A percentile compares a stretch with the other conserved stretches of the same genome.
phyloP scores from a whole-genome alignment of 2,888 invertebrate species.

The Drosophila kokeensis region DNA sequence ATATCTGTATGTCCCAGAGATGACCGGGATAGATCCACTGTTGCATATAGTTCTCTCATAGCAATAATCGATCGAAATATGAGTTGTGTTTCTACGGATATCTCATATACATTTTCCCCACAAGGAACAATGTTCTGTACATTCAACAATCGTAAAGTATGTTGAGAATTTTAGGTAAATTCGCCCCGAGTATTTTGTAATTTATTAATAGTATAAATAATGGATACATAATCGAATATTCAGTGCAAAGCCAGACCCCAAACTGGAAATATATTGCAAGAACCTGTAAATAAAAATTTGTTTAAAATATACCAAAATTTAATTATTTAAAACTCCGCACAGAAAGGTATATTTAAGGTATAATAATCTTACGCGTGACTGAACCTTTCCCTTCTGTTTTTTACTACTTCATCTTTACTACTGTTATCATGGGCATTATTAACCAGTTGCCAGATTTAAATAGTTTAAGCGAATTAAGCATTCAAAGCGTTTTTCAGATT shows the following conservation, averaged over 20 bases:
- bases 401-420: slow-evolving; percentile 13
- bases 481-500: slow-evolving; percentile 32
- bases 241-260: neutral
- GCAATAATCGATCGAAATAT: neutral
- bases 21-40: neutral
- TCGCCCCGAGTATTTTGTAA: neutral
- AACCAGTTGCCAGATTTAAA: slow-evolving; percentile 23
- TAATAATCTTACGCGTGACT: neutral
- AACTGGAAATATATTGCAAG: neutral
- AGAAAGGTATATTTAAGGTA: neutral
- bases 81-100: neutral
- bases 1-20: neutral
- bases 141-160: neutral
- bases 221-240: neutral
- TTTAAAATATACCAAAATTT: neutral
- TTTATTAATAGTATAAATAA: no score
- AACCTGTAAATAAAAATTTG: neutral
- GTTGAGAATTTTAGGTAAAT: neutral
- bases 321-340: neutral
- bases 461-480: slow-evolving; percentile 40
- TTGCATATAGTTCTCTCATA: neutral
- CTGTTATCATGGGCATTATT: slow-evolving; percentile 44
- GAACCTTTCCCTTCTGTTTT: neutral
- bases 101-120: neutral
- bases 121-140: neutral